phyloP scores from a whole-genome alignment of 1,140 invertebrate genomes.

The Dreissena polymorpha region DNA sequence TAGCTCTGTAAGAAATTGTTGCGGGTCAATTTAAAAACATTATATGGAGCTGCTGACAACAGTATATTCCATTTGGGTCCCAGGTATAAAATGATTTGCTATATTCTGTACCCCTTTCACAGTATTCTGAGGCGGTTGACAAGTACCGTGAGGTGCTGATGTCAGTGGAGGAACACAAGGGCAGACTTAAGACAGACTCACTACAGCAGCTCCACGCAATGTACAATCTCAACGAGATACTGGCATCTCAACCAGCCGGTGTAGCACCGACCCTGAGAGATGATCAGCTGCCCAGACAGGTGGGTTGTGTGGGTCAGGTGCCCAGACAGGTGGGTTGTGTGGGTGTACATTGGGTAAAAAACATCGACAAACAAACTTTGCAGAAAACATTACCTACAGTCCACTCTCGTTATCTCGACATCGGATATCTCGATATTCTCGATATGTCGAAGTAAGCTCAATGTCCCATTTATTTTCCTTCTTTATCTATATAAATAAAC shows the following conservation, averaged over 20 bases:
- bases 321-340: slow-evolving; percentile 76
- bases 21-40: no score
- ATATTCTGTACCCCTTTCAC: slow-evolving; percentile 3
- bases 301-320: slow-evolving; percentile 74
- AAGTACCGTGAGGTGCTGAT: slow-evolving; percentile 84
- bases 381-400: neutral
- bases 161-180: slow-evolving; percentile 82
- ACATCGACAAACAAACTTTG: neutral
- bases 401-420: no score
- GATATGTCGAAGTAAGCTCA: no score
- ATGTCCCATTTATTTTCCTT: no score
- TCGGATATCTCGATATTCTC: no score
- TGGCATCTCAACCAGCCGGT: slow-evolving; percentile 66
- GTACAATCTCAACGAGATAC: slow-evolving; percentile 84
- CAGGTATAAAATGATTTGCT: no score
- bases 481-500: no score
- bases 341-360: neutral
- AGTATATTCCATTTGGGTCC: no score
- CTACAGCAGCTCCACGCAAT: slow-evolving; percentile 86
- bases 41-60: no score
- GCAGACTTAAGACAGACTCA: slow-evolving; percentile 82
- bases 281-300: slow-evolving; percentile 80
- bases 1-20: no score
- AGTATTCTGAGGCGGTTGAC: slow-evolving; percentile 82
- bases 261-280: slow-evolving; percentile 82